Percentiles rank a stretch among this genome's conserved stretches.
Evolutionary conservation across 2,888 invertebrate species (phyloP).

Genomic region (Agapostemon virescens): DNA sequence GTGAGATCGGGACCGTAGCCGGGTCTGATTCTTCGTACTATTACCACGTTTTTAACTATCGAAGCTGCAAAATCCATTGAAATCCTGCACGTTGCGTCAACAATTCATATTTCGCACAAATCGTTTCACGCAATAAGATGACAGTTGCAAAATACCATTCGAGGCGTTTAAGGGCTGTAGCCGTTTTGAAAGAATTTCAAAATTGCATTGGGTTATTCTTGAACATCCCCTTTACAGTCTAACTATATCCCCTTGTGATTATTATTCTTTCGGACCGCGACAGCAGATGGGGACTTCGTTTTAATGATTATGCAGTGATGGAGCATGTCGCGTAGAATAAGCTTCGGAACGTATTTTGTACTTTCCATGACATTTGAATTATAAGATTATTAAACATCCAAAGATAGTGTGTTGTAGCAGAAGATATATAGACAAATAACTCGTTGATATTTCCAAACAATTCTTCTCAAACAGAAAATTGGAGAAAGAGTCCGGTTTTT

Average conservation of each 20-base stretch:
- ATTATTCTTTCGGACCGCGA: background rate
- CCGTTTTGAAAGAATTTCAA: background rate
- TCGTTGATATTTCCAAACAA: background rate
- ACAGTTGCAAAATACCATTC: too few species aligned
- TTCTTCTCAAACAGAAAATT: background rate
- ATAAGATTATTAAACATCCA: background rate
- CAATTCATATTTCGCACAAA: too few species aligned
- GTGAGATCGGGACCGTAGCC: constrained; percentile 50
- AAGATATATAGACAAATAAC: background rate
- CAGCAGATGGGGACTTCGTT: background rate
- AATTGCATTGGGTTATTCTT: background rate
- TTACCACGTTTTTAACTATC: background rate
- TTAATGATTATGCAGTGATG: background rate
- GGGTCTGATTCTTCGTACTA: background rate
- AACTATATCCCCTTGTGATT: too few species aligned
- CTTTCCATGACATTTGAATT: background rate
- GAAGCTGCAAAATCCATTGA: background rate
- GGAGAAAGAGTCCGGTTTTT: too few species aligned
- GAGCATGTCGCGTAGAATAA: too few species aligned
- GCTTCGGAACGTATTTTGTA: too few species aligned
- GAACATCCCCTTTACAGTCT: too few species aligned
- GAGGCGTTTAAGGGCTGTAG: background rate
- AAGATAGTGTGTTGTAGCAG: too few species aligned
- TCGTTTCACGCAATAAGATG: too few species aligned
- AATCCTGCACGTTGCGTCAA: too few species aligned